Base-by-base conservation (phyloP, 2,113 vertebrate genomes). In the Oreotrochilus melanogaster region DNA sequence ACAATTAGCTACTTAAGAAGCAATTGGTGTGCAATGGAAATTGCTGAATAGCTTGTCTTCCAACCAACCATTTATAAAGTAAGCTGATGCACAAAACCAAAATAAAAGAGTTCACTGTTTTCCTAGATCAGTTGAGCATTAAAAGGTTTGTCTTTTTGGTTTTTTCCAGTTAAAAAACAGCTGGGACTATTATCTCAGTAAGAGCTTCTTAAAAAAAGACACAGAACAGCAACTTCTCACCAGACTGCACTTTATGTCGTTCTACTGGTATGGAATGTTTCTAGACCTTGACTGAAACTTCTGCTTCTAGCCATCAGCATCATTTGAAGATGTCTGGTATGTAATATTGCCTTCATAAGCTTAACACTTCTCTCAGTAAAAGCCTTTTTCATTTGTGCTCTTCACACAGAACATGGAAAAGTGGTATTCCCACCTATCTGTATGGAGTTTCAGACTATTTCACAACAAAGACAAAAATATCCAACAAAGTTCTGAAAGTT, bases 161-260 rank as follows among this genome's bases (percentile, higher is more conserved):
- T 93, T 91, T 95, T 96, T 94, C 96, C 88, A 95, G 92, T 97
- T 95, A 92, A 95, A 96, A 93, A 89, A 60, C 81, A 96, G 75
- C 80, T 86, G 75, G 93, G 85, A 94, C 88, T 88, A 86, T 93
- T 62, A 97, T 67, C 69, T 94, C 65, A 86, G 75, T 73, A 93
- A 90, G 25, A 96, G 75, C 88, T 96, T 96, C 75, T 94, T 93
- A 91, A 82, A 95, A 64, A 91, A 95, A 79, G 58, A 92, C 57
- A 95, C 39, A 96, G 62, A 96, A 94, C 79, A 95, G 93, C 88
- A 86, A 93, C 65, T 93, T 92, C 85, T 95, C 82, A 92, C 47
- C 17, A 0, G 79, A 76, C 88, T 94, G 88, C 58, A 86, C 85
- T 50, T 82, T 30, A 2, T 65, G 31, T 37, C 17, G 12, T 88